Evolutionary conservation across 1,140 invertebrate genomes (phyloP).

Genomic region (Drosophila quadrilineata): DNA sequence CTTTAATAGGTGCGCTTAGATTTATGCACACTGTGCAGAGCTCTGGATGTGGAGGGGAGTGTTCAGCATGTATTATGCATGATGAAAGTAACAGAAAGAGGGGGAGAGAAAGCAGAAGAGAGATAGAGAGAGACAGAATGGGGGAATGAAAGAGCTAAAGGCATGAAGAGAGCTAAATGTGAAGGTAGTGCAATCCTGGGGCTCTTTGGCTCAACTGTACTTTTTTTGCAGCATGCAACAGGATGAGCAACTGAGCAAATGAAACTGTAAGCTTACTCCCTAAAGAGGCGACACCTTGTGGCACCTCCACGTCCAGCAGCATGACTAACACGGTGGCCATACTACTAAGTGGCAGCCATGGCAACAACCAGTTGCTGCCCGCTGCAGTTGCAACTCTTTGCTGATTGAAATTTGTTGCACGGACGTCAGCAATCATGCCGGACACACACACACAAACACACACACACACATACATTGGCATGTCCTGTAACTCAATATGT

Average conservation of each 20-base stretch:
- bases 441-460: conserved; percentile 36
- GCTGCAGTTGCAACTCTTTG: conserved; percentile 10
- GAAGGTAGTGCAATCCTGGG: conserved; percentile 13
- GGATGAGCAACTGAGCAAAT: neutral
- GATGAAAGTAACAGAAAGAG: no score
- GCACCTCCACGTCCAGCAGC: neutral
- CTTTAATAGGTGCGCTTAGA: no score
- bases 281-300: conserved; percentile 11
- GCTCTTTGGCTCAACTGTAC: conserved; percentile 29
- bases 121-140: no score
- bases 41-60: no score
- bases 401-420: conserved; percentile 50
- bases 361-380: conserved; percentile 40
- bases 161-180: neutral
- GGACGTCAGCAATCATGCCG: conserved; percentile 62
- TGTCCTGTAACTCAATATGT: neutral
- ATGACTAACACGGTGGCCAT: no score
- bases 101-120: no score
- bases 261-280: conserved; percentile 3
- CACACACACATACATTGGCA: conserved; percentile 12
- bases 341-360: conserved; percentile 28
- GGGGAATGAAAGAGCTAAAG: neutral
- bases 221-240: conserved; percentile 4
- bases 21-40: no score
- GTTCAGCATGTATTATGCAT: no score